Base-by-base conservation (phyloP, 2,113 vertebrate species). In the Brienomyrus brachyistius region DNA sequence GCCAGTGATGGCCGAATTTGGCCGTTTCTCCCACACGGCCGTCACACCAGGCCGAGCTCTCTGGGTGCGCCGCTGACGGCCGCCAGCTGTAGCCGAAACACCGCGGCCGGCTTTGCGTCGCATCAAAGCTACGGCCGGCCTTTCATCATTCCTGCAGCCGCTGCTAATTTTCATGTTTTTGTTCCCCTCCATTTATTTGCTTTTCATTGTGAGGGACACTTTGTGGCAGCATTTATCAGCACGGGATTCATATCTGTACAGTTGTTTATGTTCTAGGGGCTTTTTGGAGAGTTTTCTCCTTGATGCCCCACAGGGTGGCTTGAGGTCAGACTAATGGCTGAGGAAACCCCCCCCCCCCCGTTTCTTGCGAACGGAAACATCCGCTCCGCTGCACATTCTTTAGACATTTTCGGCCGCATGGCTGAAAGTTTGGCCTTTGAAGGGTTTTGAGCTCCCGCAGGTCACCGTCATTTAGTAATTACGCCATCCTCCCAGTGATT, bases 111-210 rank as follows among this genome's bases (percentile, higher is more conserved):
- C 91, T 93, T 52, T 85, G 88, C 88, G 90, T 92, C 93, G 92
- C 93, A 91, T 95, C 94, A 94, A 94, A 95, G 95, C 94, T 95
- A 95, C 70, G 2, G 35, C 86, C 83, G 91, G 51, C 88, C 91
- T 92, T 93, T 94, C 93, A 92, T 93, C 93, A 91, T 92, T 92
- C 91, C 91, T 93, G 91, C 91, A 94, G 91, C 92, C 91, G 89
- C 91, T 91, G 27, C 31, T 31, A n/a, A 82, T 89, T 86, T 87
- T 89, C 89, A 56, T 50, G 90, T 90, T 90, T 52, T 27, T 48
- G 56, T 88, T 59, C 51, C 80, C 89, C 89, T 89, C 91, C 83
- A 84, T 51, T 89, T 85, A 90, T 35, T 56, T 86, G 86, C 85
- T 91, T 91, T 90, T 84, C 90, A 9, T 91, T 92, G 92, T 93